Evolutionary conservation across 2,888 invertebrate species (phyloP).

Genomic region (Sphaerophoria rueppellii): DNA sequence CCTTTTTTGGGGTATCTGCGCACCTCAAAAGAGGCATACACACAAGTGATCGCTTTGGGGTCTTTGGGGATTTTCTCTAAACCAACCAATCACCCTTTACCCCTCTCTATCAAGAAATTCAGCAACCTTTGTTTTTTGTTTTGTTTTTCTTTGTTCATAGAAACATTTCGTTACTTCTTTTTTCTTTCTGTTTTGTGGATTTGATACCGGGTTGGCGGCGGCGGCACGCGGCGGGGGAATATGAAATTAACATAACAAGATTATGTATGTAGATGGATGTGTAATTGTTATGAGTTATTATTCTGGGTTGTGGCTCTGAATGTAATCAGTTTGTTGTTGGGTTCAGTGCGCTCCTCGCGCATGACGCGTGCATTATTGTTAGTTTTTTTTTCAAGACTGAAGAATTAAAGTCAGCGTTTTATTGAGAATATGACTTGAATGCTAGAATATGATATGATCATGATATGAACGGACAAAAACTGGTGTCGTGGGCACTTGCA

Average conservation of each 20-base stretch:
- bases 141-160: conserved; percentile 36
- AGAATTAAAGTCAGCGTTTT: conserved; percentile 41
- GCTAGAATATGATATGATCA: not conserved
- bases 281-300: conserved; percentile 72
- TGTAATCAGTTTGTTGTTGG: conserved; percentile 21
- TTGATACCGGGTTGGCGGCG: not conserved
- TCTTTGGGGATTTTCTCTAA: conserved; percentile 42
- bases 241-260: conserved; percentile 70
- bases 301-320: conserved; percentile 48
- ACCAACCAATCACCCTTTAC: not conserved
- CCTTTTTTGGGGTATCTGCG: conserved; percentile 19
- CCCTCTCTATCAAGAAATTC: not conserved
- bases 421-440: conserved; percentile 50
- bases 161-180: conserved; percentile 35
- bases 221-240: conserved; percentile 13
- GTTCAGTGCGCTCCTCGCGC: conserved; percentile 64
- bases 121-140: conserved; percentile 16
- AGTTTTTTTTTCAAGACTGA: not conserved
- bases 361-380: conserved; percentile 59
- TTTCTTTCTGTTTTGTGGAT: not conserved
- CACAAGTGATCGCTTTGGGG: conserved; percentile 68
- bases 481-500: not conserved
- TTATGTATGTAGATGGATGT: conserved; percentile 71
- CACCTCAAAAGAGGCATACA: conserved; percentile 4
- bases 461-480: not conserved